phyloP scores from a whole-genome alignment of 2,797 vertebrate species.

The Neosalanx taihuensis region DNA sequence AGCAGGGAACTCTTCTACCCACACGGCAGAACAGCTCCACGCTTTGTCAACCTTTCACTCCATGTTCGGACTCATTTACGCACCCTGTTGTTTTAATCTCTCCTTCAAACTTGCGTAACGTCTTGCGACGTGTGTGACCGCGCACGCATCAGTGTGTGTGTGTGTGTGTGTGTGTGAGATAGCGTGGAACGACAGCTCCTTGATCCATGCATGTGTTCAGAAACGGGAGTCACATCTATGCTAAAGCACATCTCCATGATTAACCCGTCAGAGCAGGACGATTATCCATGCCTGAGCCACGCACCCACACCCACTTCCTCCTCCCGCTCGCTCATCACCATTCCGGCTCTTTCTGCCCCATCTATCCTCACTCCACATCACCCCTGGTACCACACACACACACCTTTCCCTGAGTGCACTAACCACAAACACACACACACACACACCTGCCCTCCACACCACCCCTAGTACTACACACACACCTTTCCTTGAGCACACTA shows the following conservation, averaged over 20 bases:
- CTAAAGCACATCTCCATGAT: neutral
- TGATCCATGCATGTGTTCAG: neutral
- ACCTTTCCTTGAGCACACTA: too few relatives aligned
- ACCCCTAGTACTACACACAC: too few relatives aligned
- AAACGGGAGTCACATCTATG: too few relatives aligned
- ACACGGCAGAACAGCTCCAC: too few relatives aligned
- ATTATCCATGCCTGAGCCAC: neutral
- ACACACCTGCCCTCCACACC: too few relatives aligned
- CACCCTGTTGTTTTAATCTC: too few relatives aligned
- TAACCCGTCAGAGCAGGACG: neutral
- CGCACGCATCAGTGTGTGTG: neutral
- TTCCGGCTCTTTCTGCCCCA: slow-evolving; percentile 1
- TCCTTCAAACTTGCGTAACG: neutral
- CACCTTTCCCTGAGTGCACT: too few relatives aligned
- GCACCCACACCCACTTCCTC: neutral
- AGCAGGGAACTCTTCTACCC: neutral
- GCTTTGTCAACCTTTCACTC: too few relatives aligned
- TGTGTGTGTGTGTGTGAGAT: neutral
- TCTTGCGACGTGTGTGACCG: neutral
- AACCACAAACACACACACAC: too few relatives aligned
- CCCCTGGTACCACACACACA: too few relatives aligned
- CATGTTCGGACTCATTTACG: too few relatives aligned
- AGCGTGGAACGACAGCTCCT: neutral
- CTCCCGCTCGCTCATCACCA: neutral
- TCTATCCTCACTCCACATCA: too few relatives aligned